Conservation (phyloP, 2,888 invertebrate species). For the Pegoplata infirma region DNA sequence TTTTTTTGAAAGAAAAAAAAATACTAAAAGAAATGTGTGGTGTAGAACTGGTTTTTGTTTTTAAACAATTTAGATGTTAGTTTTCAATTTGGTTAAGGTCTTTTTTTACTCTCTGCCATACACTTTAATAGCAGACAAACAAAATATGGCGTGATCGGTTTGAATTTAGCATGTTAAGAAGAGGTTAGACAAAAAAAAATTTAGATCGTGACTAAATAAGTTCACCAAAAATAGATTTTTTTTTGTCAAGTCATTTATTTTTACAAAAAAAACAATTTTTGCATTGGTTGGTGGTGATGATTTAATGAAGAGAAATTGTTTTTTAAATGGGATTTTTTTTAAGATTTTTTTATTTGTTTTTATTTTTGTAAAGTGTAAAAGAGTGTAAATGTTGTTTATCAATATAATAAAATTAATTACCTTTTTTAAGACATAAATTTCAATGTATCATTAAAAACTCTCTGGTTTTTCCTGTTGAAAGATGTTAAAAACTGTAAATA, state of each 20-base stretch:
- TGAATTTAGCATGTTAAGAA: constrained; percentile 17
- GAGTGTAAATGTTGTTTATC: constrained; percentile 23
- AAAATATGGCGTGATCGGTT: constrained; percentile 52
- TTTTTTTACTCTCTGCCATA: neutral
- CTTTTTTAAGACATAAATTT: constrained; percentile 59
- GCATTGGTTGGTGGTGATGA: constrained; percentile 22
- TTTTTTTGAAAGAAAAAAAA: neutral
- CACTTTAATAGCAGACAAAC: neutral
- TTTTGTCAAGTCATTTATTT: neutral
- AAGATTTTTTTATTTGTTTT: constrained; percentile 16
- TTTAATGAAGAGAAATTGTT: constrained; percentile 41
- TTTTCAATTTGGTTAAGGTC: neutral
- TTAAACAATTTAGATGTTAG: constrained; percentile 49
- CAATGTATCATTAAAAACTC: constrained; percentile 28
- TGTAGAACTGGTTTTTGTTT: constrained; percentile 53
- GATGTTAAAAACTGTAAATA: constrained; percentile 54
- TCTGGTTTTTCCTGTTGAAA: constrained; percentile 31
- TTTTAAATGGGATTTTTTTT: constrained; percentile 38
- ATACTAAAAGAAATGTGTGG: constrained; percentile 35
- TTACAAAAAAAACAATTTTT: constrained; percentile 31
- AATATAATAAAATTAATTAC: constrained; percentile 48
- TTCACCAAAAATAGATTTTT: constrained; percentile 38
- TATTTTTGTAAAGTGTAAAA: constrained; percentile 17
- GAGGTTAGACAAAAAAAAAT: constrained; percentile 12
- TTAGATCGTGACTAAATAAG: constrained; percentile 54